Evolutionary conservation across 2,888 invertebrate genomes (phyloP), one percentile per base, ranked within the genome.

Genomic region (Biston stratarius): DNA sequence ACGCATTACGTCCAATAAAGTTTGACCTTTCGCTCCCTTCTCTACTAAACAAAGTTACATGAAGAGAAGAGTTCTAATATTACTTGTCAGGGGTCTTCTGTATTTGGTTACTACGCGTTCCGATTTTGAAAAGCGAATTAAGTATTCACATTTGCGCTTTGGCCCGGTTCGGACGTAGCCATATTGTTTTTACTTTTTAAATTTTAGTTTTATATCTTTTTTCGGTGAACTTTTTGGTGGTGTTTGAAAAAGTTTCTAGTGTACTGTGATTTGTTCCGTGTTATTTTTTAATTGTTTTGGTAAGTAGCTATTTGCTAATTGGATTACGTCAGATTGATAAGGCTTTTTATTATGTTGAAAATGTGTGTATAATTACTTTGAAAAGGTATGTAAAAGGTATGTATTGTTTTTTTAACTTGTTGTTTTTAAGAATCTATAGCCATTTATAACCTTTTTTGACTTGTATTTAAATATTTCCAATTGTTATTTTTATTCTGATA

Each of bases 91-190:
- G 73, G 87, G 52, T 85, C 88, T 74, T 68, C 2, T 8, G 63
- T 74, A 60, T 76, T 14, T 88, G 88, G 89, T 3, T 45, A 59
- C 3, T 55, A 53, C 63, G 72, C 81, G 83, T 85, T 85, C 85
- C 87, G 85, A 91, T 90, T 92, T 90, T 89, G 86, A 89, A 90
- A 73, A 89, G 84, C 79, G 82, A 83, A 87, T 88, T 89, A 86
- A 77, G 87, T 89, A 92, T 90, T 92, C 90, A 85, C 80, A 85
- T 86, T 87, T 82, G 87, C 83, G 83, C 84, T 80, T 83, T 78
- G 81, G 74, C 77, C 76, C 70, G 36, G 67, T 60, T 62, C 70
- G 58, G 84, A 77, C 86, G 85, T 80, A 80, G 85, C 85, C 87
- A 87, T 86, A 77, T 83, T 83, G 76, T 74, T 75, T 80, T 81